Conservation (phyloP, 2,888 invertebrate species). For the Lochmaea capreae region DNA sequence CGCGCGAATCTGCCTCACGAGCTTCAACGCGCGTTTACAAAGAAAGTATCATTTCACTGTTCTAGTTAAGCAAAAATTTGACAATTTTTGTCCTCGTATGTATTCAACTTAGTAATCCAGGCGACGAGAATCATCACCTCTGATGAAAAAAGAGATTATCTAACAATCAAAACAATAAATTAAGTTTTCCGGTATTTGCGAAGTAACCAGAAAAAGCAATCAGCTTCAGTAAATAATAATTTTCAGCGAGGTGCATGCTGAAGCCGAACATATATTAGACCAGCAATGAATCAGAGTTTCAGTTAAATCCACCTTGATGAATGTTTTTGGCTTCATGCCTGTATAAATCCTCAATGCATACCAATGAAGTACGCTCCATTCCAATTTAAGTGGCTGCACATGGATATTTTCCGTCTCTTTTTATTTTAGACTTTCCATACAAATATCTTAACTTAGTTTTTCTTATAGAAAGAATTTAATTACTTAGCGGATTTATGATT, state of each 20-base stretch:
- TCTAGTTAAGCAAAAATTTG: too few relatives aligned
- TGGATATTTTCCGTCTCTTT: constrained; percentile 52
- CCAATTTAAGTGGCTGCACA: constrained; percentile 60
- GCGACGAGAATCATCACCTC: neutral
- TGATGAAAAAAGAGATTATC: constrained; percentile 20
- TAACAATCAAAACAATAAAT: constrained; percentile 48
- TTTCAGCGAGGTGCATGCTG: constrained; percentile 62
- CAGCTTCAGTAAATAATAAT: constrained; percentile 64
- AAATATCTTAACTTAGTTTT: constrained; percentile 22
- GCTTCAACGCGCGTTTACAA: too few relatives aligned
- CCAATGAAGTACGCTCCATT: constrained; percentile 66
- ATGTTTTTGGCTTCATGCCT: constrained; percentile 68
- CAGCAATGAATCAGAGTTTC: constrained; percentile 68
- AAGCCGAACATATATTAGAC: constrained; percentile 66
- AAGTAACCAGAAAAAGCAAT: constrained; percentile 59
- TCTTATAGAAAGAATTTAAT: neutral
- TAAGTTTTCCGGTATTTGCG: constrained; percentile 50
- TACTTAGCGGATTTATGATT: neutral
- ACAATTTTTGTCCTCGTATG: neutral
- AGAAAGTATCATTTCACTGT: too few relatives aligned
- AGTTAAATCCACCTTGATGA: constrained; percentile 68
- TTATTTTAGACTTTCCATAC: constrained; percentile 16
- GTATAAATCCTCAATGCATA: constrained; percentile 68
- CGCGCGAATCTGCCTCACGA: too few relatives aligned
- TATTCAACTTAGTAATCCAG: neutral